Conservation (phyloP, 2,888 invertebrate species). For the Sepiola atlantica region DNA sequence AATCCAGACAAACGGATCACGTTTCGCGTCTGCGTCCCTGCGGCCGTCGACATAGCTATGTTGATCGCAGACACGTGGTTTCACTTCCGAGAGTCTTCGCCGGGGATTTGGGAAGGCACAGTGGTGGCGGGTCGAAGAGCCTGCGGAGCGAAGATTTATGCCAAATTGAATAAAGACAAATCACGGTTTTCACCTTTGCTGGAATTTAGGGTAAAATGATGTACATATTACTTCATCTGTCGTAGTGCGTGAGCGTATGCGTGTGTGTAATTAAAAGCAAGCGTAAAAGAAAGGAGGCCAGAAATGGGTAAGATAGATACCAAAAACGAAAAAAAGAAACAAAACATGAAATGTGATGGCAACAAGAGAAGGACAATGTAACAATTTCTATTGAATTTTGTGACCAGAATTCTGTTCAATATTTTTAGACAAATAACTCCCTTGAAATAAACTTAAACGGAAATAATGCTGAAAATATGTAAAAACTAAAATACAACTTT, state of each 20-base stretch:
- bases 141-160: constrained; percentile 65
- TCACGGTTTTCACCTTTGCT: constrained; percentile 67
- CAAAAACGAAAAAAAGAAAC: not conserved
- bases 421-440: not conserved
- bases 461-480: not conserved
- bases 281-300: not conserved
- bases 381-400: not conserved
- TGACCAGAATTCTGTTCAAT: not conserved
- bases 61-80: constrained; percentile 70
- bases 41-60: constrained; percentile 69
- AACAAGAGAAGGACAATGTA: not conserved
- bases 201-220: constrained; percentile 65
- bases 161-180: constrained; percentile 63
- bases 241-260: not conserved
- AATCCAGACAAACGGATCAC: constrained; percentile 62
- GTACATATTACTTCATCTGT: not conserved
- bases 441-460: not conserved
- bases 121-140: constrained; percentile 61
- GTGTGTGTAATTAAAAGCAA: too few relatives aligned
- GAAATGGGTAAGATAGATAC: not conserved
- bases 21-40: constrained; percentile 69
- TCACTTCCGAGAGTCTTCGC: constrained; percentile 66
- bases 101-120: constrained; percentile 67
- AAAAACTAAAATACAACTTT: not conserved
- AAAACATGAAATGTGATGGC: not conserved